A percentile compares a stretch with the other conserved stretches of the same genome.
phyloP scores from a whole-genome alignment of 2,797 vertebrate species.

The Heliangelus exortis region DNA sequence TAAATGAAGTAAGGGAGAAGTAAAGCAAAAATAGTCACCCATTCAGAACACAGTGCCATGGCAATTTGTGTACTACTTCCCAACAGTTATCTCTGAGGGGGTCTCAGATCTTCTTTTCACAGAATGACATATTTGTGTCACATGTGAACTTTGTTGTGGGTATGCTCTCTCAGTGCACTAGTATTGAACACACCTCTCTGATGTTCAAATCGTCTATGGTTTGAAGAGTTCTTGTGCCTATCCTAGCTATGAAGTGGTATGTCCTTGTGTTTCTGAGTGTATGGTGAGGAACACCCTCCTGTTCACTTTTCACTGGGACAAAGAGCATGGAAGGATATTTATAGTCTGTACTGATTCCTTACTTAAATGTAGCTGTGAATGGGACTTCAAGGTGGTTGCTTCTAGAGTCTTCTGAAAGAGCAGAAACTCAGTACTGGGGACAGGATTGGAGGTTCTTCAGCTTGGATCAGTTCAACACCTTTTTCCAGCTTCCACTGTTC shows the following conservation, averaged over 20 bases:
- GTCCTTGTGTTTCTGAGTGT: rapidly evolving
- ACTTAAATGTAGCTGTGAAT: not conserved
- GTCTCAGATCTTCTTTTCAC: not conserved
- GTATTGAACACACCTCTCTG: not conserved
- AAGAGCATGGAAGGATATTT: rapidly evolving
- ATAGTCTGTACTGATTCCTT: not conserved
- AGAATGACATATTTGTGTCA: not conserved
- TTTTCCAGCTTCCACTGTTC: not conserved
- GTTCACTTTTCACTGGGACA: not conserved
- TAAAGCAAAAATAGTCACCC: not conserved
- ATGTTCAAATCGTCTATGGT: no score
- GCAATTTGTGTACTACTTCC: not conserved
- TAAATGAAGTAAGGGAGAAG: not conserved
- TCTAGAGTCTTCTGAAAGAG: not conserved
- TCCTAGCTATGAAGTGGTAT: not conserved
- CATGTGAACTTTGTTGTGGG: not conserved
- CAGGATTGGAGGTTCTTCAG: not conserved
- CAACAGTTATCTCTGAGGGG: rapidly evolving
- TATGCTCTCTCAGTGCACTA: no score
- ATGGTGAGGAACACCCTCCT: not conserved
- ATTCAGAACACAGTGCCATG: not conserved
- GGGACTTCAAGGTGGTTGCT: not conserved
- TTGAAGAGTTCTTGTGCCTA: not conserved
- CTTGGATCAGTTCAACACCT: not conserved
- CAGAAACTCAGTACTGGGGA: not conserved